A percentile compares a stretch with the other conserved stretches of the same genome.
Evolutionary conservation across 2,113 vertebrate genomes (phyloP).

Genomic region (Sturnus vulgaris): DNA sequence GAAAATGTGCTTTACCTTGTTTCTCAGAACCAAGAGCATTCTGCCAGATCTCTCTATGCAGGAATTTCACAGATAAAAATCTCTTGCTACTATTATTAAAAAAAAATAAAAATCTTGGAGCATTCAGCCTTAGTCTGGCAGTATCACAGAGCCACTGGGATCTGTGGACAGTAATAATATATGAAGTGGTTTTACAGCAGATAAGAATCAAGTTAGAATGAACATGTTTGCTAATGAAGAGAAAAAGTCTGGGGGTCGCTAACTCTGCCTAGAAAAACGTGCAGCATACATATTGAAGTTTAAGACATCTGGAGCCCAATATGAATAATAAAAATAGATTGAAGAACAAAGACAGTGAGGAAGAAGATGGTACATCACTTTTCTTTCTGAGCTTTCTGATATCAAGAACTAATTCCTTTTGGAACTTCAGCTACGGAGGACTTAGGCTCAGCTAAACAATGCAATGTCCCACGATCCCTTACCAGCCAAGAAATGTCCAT

Average conservation of each 20-base stretch:
- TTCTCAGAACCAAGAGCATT: neutral
- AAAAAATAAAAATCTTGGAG: slow-evolving; percentile 6
- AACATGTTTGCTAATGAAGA: neutral
- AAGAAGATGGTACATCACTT: neutral
- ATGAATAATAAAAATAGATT: neutral
- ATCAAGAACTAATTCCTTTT: neutral
- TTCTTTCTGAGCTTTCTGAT: neutral
- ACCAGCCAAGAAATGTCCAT: neutral
- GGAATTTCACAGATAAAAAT: slow-evolving; percentile 41
- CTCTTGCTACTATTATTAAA: neutral
- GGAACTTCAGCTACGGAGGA: neutral
- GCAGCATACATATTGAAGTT: neutral
- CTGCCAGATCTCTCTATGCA: neutral
- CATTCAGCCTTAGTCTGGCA: neutral
- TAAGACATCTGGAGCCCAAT: neutral
- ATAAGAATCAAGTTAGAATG: neutral
- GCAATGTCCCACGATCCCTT: rapidly evolving
- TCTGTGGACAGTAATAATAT: neutral
- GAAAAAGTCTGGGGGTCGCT: neutral
- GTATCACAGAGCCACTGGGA: neutral
- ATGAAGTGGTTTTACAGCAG: neutral
- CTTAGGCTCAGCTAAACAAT: neutral
- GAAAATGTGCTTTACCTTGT: neutral
- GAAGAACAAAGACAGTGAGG: neutral
- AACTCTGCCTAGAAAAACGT: neutral